Evolutionary conservation across 2,888 invertebrate genomes (phyloP), one percentile per base, ranked within the genome.

Genomic region (Drosophila flavopinicola): DNA sequence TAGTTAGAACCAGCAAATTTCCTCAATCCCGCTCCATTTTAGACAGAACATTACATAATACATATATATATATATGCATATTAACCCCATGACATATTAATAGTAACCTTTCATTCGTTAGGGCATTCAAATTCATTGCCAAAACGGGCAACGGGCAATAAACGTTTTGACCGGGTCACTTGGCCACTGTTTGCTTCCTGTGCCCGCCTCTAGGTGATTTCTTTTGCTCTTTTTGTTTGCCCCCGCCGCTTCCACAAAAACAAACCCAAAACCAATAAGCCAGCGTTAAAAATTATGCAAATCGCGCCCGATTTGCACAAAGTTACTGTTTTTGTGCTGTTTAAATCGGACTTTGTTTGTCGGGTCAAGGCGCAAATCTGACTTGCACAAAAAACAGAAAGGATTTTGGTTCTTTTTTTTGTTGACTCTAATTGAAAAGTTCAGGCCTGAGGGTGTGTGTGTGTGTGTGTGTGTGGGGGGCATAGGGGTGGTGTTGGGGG

Each of bases 231-330:
- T 33, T 51, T 60, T 47, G 44, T 37, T 44, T 65, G 59, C n/a
- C n/a, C n/a, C n/a, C n/a, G n/a, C n/a, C n/a, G n/a, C n/a, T n/a
- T 57, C 42, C 6, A 29, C 54, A 70, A 58, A 76, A 76, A 66
- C 74, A 74, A 74, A 77, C 66, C 57, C 66, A 80, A 66, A 78
- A 76, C 84, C 78, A 78, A 78, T 84, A 78, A 78, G 80, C 78
- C 85, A 74, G 48, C 75, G 67, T 63, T 75, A 63, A 78, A 85
- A 79, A 79, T 79, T 85, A 79, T 85, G 79, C 65, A 79, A 79
- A 79, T 79, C 72, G 39, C 53, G 59, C 45, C 45, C 65, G 78
- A 72, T 80, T 85, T 82, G 78, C 85, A 75, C 64, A 78, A 79
- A 78, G 58, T 67, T 66, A 53, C 37, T 33, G 37, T 48, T 27